Evolutionary conservation across 1,140 invertebrate species (phyloP).

Genomic region (Caenorhabditis latens): DNA sequence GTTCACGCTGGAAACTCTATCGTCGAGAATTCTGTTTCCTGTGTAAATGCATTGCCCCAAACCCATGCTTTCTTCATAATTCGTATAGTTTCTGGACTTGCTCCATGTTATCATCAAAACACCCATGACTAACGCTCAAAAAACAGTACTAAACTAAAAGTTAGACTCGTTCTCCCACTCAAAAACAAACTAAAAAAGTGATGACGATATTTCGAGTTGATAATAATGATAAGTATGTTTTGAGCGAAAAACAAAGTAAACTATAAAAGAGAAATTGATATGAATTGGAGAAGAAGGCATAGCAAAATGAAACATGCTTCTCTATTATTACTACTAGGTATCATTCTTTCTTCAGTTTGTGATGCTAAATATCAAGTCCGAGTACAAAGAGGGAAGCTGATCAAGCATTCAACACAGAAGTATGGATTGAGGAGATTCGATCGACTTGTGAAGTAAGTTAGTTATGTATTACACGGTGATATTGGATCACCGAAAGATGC

Average conservation of each 20-base stretch:
- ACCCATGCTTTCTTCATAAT: too few relatives aligned
- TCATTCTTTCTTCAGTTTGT: neutral
- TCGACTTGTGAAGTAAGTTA: neutral
- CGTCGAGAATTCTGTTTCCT: too few relatives aligned
- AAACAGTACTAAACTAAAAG: neutral
- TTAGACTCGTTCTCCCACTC: neutral
- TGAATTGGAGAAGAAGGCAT: neutral
- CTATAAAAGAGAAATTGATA: slow-evolving; percentile 10
- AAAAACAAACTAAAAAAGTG: neutral
- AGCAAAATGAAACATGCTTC: slow-evolving; percentile 3
- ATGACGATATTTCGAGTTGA: neutral
- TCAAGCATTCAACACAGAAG: slow-evolving; percentile 16
- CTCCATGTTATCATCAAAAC: too few relatives aligned
- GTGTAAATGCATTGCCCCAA: too few relatives aligned
- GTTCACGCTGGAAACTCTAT: neutral
- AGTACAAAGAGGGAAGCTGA: slow-evolving; percentile 5
- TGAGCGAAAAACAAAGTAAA: neutral
- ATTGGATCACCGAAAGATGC: too few relatives aligned
- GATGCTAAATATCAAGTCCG: slow-evolving; percentile 13
- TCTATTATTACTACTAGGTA: neutral
- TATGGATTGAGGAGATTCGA: slow-evolving; percentile 40
- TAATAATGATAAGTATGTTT: slow-evolving; percentile 25
- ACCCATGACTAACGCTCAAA: neutral
- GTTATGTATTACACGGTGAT: neutral
- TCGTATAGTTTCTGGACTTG: too few relatives aligned